These are phyloP conservation scores for Hemiscyllium ocellatum DNA, from an alignment of 2,113 vertebrate genomes.

Conservation along the genomic window DNA sequence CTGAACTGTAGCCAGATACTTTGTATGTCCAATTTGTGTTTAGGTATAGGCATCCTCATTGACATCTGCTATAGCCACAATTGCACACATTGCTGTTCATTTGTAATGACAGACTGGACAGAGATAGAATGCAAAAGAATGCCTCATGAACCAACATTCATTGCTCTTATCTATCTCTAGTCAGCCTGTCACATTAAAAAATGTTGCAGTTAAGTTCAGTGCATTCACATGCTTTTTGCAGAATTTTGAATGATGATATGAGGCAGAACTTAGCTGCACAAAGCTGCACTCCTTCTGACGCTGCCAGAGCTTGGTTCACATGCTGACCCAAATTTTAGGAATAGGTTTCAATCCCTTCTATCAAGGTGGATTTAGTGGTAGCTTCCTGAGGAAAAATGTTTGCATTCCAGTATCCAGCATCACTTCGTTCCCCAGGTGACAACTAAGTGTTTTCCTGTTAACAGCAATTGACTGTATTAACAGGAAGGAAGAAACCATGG, in stretches of 20 bases:
- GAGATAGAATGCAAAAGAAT: neutral
- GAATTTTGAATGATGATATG: neutral
- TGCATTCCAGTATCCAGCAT: neutral
- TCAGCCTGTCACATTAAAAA: neutral
- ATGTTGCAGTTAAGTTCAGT: neutral
- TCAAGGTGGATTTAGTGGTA: neutral
- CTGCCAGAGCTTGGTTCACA: neutral
- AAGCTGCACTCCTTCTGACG: too few relatives aligned
- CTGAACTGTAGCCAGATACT: too few relatives aligned
- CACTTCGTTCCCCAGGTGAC: slow-evolving; percentile 8
- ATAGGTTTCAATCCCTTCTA: neutral
- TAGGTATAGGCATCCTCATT: too few relatives aligned
- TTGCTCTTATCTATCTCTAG: neutral
- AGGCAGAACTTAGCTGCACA: neutral
- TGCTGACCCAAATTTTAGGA: neutral
- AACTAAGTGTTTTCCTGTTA: slow-evolving; percentile 23
- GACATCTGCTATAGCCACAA: too few relatives aligned
- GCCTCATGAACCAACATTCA: too few relatives aligned
- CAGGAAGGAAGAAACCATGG: slow-evolving; percentile 6
- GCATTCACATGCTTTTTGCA: neutral
- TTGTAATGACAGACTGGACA: neutral
- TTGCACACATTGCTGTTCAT: neutral
- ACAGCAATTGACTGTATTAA: slow-evolving; percentile 26
- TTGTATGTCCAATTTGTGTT: too few relatives aligned
- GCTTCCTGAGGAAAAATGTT: neutral